Evolutionary conservation across 2,113 vertebrate genomes (phyloP).

Genomic region (Thunnus thynnus): DNA sequence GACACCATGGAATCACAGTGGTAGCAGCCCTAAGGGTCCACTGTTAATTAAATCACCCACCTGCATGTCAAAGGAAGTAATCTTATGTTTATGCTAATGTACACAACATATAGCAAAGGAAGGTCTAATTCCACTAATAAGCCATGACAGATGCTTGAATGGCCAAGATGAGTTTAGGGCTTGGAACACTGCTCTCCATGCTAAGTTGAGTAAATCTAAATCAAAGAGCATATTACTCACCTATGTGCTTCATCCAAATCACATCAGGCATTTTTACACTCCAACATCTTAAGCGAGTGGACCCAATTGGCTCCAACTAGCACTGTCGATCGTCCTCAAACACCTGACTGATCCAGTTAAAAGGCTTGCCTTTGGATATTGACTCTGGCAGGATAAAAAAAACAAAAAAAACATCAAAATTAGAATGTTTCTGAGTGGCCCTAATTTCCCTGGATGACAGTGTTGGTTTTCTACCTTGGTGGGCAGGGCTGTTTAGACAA

Average conservation of each 20-base stretch:
- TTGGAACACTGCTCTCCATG: conserved; percentile 20
- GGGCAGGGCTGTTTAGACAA: conserved; percentile 67
- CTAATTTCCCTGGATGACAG: conserved; percentile 75
- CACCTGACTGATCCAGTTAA: conserved; percentile 63
- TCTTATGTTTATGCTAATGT: conserved; percentile 48
- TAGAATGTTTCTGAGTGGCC: conserved; percentile 54
- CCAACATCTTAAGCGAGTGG: conserved; percentile 27
- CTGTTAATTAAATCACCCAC: conserved; percentile 53
- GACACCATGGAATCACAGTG: conserved; percentile 52
- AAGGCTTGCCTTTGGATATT: conserved; percentile 44
- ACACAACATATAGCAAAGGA: conserved; percentile 43
- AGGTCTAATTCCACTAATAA: conserved; percentile 40
- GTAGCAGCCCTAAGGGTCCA: conserved; percentile 6
- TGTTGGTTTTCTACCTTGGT: conserved; percentile 74
- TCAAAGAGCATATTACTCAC: conserved; percentile 38
- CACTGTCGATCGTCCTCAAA: conserved; percentile 48
- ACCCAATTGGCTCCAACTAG: conserved; percentile 35
- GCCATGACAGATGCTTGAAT: conserved; percentile 36
- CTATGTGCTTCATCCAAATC: conserved; percentile 37
- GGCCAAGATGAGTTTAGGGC: conserved; percentile 14
- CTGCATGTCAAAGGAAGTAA: conserved; percentile 35
- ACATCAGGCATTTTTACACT: conserved; percentile 33
- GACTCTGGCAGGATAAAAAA: conserved; percentile 54
- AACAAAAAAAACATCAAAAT: conserved; percentile 41
- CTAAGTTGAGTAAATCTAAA: conserved; percentile 35